phyloP scores from a whole-genome alignment of 2,797 vertebrate species.

The Babyrousa celebensis region DNA sequence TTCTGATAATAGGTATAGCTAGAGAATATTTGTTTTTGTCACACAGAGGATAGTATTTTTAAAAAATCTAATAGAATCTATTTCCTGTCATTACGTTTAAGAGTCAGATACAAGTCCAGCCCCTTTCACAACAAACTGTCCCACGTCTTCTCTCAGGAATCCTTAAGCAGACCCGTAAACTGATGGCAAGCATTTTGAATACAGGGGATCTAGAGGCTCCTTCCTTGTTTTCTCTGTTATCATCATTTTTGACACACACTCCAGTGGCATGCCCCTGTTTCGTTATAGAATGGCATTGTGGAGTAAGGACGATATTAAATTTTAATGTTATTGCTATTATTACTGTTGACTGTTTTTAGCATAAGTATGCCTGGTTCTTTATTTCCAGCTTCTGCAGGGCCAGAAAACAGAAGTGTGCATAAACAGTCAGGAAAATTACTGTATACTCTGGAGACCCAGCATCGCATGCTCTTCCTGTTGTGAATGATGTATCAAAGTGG shows the following conservation, averaged over 20 bases:
- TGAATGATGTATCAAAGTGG: conserved; percentile 84
- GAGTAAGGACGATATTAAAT: conserved; percentile 70
- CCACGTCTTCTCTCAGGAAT: not conserved
- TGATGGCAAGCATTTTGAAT: not conserved
- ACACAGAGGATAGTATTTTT: not conserved
- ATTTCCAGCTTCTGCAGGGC: conserved; percentile 65
- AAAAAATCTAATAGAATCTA: not conserved
- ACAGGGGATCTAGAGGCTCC: not conserved
- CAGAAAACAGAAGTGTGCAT: conserved; percentile 70
- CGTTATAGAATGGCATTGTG: conserved; percentile 48
- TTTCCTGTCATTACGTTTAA: conserved; percentile 39
- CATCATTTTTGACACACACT: conserved; percentile 60
- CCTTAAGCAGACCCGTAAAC: not conserved
- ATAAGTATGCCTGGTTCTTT: conserved; percentile 73
- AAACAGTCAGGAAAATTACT: conserved; percentile 71
- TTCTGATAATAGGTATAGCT: conserved; percentile 51
- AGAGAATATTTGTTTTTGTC: not conserved
- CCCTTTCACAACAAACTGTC: conserved; percentile 14
- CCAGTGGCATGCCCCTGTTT: conserved; percentile 32
- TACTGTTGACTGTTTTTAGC: conserved; percentile 74
- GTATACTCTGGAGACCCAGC: conserved; percentile 61
- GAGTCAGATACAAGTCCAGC: not conserved
- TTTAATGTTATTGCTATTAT: conserved; percentile 74
- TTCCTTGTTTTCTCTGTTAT: not conserved
- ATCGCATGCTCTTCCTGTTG: conserved; percentile 63